These are phyloP conservation scores for Elgaria multicarinata DNA, from an alignment of 2,113 vertebrate species.

Conservation along the genomic window DNA sequence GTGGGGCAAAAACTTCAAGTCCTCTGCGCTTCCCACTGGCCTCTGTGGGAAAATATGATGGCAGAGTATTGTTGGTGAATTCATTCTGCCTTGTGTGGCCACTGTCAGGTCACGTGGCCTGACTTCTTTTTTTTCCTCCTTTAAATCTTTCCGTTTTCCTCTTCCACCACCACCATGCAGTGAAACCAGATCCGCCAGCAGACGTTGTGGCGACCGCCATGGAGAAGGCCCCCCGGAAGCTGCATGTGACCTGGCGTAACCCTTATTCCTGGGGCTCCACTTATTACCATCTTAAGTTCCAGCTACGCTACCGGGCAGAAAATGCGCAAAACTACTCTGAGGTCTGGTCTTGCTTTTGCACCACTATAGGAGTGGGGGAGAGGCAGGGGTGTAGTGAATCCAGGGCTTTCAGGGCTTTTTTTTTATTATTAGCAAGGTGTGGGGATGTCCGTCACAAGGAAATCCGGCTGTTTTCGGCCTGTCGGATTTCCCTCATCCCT, in stretches of 20 bases:
- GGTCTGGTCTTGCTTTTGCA: background rate
- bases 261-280: conserved; percentile 69
- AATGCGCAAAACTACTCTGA: background rate
- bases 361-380: background rate
- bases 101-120: background rate
- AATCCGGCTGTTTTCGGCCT: too few relatives aligned
- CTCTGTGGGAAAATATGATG: too few relatives aligned
- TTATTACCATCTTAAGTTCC: conserved; percentile 73
- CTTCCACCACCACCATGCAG: conserved; percentile 44
- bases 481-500: too few relatives aligned
- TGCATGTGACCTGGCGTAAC: conserved; percentile 72
- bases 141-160: background rate
- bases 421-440: too few relatives aligned
- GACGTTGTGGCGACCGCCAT: conserved; percentile 57
- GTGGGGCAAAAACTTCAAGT: too few relatives aligned
- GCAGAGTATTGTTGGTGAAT: too few relatives aligned
- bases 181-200: conserved; percentile 73
- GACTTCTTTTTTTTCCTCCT: background rate
- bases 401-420: too few relatives aligned
- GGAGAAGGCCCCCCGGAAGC: conserved; percentile 36
- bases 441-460: too few relatives aligned
- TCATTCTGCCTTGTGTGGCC: too few relatives aligned
- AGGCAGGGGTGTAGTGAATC: too few relatives aligned
- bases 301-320: conserved; percentile 74
- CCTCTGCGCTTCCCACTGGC: too few relatives aligned